Percentiles rank a stretch among this genome's conserved stretches.
Conservation (phyloP, 2,888 invertebrate genomes). For the Ophion slaviceki region DNA sequence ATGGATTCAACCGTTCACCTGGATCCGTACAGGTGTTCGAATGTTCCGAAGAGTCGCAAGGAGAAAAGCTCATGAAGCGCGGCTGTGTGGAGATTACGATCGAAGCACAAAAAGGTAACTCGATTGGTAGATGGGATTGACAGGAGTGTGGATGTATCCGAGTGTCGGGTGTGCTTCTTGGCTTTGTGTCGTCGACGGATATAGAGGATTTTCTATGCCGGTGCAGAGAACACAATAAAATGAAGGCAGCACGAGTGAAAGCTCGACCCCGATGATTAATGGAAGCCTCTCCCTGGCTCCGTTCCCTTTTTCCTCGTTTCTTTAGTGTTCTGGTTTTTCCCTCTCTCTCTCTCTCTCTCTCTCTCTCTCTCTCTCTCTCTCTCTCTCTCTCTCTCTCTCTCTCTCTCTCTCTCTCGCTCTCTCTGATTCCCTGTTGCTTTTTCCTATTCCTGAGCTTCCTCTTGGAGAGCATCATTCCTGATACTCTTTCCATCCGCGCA, state of each 20-base stretch:
- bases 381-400: constrained; percentile 2
- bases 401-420: constrained; percentile 26
- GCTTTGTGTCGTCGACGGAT: constrained; percentile 33
- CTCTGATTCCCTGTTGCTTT: not conserved
- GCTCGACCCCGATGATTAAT: constrained; percentile 73
- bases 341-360: not conserved
- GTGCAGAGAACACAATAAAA: constrained; percentile 45
- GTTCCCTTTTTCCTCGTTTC: constrained; percentile 20
- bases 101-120: constrained; percentile 23
- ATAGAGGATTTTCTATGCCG: constrained; percentile 32
- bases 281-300: constrained; percentile 40
- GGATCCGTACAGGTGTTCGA: not conserved
- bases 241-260: constrained; percentile 60
- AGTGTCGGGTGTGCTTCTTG: constrained; percentile 23
- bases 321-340: constrained; percentile 13
- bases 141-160: not conserved
- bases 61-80: not conserved
- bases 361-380: constrained; percentile 18
- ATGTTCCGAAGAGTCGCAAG: not conserved
- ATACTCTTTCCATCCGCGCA: constrained; percentile 26
- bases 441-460: constrained; percentile 21
- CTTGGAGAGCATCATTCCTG: constrained; percentile 10
- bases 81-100: not conserved
- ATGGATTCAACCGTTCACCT: not conserved
- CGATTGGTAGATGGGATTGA: constrained; percentile 14